Evolutionary conservation across 2,797 vertebrate genomes (phyloP).

Genomic region (Lophotriccus pileatus): DNA sequence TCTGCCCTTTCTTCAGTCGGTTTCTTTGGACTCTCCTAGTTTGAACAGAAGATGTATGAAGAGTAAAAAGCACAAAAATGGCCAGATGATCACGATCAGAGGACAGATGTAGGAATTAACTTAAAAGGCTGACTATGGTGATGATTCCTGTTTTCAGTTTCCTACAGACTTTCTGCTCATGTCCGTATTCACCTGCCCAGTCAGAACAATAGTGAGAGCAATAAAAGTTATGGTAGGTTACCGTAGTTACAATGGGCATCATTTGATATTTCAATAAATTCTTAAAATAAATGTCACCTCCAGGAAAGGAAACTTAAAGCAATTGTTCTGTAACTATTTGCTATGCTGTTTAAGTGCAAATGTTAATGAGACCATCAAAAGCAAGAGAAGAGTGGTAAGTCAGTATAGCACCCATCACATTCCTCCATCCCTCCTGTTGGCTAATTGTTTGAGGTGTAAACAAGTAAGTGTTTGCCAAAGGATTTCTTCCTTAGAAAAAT

Average conservation of each 20-base stretch:
- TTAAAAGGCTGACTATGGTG: background rate
- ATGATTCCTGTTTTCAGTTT: background rate
- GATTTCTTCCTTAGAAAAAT: constrained; percentile 5
- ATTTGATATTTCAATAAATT: background rate
- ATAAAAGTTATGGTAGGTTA: background rate
- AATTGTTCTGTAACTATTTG: background rate
- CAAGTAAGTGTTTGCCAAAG: constrained; percentile 17
- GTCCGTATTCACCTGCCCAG: background rate
- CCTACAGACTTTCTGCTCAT: background rate
- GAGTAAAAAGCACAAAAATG: background rate
- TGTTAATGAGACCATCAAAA: background rate
- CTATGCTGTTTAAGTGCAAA: background rate
- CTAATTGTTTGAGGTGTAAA: constrained; percentile 25
- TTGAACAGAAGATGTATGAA: background rate
- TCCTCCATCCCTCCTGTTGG: background rate
- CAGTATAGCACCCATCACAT: background rate
- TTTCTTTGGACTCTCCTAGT: background rate
- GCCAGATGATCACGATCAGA: background rate
- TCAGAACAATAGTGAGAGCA: background rate
- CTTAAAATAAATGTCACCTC: background rate
- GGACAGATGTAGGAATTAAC: background rate
- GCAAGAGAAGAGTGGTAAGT: background rate
- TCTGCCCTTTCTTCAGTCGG: background rate
- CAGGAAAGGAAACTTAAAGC: background rate
- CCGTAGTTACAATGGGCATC: background rate